Evolutionary conservation across 1,140 invertebrate species (phyloP).

Genomic region (Drosophila aff.): DNA sequence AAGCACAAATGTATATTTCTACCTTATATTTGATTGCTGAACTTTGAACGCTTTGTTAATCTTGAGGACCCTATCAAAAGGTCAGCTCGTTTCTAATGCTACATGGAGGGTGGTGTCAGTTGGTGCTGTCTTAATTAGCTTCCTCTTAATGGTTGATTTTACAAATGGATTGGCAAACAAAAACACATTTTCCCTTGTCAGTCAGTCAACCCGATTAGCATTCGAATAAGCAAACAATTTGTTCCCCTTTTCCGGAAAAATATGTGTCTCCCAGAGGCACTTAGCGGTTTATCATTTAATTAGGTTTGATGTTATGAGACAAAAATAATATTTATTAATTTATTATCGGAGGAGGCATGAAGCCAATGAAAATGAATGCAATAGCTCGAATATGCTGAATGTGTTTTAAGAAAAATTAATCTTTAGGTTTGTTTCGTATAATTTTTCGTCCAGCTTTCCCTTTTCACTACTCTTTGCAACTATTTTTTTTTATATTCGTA

Average conservation of each 20-base stretch:
- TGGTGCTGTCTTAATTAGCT: constrained; percentile 65
- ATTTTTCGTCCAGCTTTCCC: too few relatives aligned
- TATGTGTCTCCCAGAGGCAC: constrained; percentile 1
- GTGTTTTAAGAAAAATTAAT: neutral
- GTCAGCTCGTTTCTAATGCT: constrained; percentile 10
- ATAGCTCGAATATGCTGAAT: neutral
- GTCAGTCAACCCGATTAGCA: constrained; percentile 47
- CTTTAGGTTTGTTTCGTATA: neutral
- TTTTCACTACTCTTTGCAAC: too few relatives aligned
- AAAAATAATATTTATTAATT: neutral
- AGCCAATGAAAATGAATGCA: neutral
- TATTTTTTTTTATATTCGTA: neutral
- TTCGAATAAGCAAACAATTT: constrained; percentile 43
- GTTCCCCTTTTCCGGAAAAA: neutral
- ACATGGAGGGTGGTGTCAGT: neutral
- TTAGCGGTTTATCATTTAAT: constrained; percentile 16
- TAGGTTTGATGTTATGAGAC: neutral
- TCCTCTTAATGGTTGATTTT: constrained; percentile 43
- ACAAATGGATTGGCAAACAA: constrained; percentile 74
- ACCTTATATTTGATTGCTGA: constrained; percentile 13
- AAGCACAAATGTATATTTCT: neutral
- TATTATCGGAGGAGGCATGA: neutral
- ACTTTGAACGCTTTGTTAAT: constrained; percentile 31
- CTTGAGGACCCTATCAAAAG: neutral
- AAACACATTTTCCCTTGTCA: constrained; percentile 10